Percentiles rank a stretch among this genome's conserved stretches.
phyloP scores from a whole-genome alignment of 2,888 invertebrate genomes.

The Eristalis arbustorum region DNA sequence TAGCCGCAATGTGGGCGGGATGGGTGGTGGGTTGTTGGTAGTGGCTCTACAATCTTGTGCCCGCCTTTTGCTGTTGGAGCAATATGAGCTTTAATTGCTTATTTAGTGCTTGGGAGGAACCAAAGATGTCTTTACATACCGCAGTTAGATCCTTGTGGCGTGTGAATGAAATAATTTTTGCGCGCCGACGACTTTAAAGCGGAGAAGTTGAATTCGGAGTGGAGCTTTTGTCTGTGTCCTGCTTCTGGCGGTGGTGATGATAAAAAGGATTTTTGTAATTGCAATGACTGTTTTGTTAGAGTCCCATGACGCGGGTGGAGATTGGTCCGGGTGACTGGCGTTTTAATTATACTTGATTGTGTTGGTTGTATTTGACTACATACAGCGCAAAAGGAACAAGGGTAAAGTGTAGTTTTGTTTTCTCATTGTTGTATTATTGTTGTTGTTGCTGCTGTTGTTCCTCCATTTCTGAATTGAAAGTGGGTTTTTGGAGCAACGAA shows the following conservation, averaged over 20 bases:
- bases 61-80: constrained; percentile 26
- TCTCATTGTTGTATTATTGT: constrained; percentile 15
- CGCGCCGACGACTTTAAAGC: constrained; percentile 21
- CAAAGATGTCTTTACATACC: constrained; percentile 50
- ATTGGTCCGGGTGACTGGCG: constrained; percentile 36
- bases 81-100: constrained; percentile 60
- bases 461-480: not conserved
- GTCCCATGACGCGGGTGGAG: not conserved
- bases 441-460: not conserved
- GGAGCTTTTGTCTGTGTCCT: constrained; percentile 45
- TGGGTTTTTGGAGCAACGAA: not conserved
- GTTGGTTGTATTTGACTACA: constrained; percentile 65
- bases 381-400: constrained; percentile 13
- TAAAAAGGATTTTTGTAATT: constrained; percentile 68
- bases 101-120: constrained; percentile 60
- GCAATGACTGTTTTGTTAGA: constrained; percentile 60
- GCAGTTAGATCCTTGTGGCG: constrained; percentile 23
- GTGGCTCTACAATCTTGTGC: constrained; percentile 18
- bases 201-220: constrained; percentile 11
- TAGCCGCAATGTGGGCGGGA: constrained; percentile 8
- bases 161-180: constrained; percentile 40
- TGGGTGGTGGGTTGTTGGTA: constrained; percentile 3
- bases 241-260: constrained; percentile 62
- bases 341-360: constrained; percentile 69
- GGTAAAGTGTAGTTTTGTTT: constrained; percentile 21